phyloP scores from a whole-genome alignment of 1,140 invertebrate genomes.

The Anoplophora glabripennis region DNA sequence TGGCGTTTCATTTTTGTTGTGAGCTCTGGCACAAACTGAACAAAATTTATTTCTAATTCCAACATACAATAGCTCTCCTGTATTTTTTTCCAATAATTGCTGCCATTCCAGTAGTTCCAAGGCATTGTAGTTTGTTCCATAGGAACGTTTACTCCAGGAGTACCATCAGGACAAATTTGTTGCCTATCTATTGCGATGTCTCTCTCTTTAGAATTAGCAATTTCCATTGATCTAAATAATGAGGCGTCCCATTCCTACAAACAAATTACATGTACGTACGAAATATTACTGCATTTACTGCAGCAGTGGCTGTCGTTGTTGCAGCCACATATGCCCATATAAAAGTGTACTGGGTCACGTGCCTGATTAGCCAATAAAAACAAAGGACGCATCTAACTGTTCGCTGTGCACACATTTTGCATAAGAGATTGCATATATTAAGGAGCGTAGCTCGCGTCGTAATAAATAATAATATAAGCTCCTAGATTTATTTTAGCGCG shows the following conservation, averaged over 20 bases:
- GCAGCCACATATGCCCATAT: too few relatives aligned
- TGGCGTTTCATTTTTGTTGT: slow-evolving; percentile 17
- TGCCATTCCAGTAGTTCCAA: slow-evolving; percentile 22
- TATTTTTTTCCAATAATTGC: slow-evolving; percentile 45
- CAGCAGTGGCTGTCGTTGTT: too few relatives aligned
- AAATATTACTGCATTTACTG: too few relatives aligned
- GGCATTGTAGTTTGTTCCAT: not conserved
- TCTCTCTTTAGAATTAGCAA: not conserved
- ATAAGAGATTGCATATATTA: too few relatives aligned
- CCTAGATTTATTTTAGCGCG: too few relatives aligned
- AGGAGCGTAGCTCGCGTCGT: too few relatives aligned
- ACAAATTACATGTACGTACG: too few relatives aligned
- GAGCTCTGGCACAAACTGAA: slow-evolving; percentile 35
- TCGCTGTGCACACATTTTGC: too few relatives aligned
- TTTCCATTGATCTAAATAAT: not conserved
- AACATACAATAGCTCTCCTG: slow-evolving; percentile 46
- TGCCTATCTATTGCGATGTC: not conserved
- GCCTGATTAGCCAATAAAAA: too few relatives aligned
- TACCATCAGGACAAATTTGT: slow-evolving; percentile 2
- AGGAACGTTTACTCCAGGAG: slow-evolving; percentile 9
- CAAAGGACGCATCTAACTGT: too few relatives aligned
- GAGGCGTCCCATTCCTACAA: not conserved
- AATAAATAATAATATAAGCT: too few relatives aligned
- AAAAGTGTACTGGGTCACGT: too few relatives aligned
- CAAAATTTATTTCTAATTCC: slow-evolving; percentile 49